These are phyloP conservation scores for Gonioctena quinquepunctata DNA, from an alignment of 1,140 invertebrate species.

Conservation along the genomic window DNA sequence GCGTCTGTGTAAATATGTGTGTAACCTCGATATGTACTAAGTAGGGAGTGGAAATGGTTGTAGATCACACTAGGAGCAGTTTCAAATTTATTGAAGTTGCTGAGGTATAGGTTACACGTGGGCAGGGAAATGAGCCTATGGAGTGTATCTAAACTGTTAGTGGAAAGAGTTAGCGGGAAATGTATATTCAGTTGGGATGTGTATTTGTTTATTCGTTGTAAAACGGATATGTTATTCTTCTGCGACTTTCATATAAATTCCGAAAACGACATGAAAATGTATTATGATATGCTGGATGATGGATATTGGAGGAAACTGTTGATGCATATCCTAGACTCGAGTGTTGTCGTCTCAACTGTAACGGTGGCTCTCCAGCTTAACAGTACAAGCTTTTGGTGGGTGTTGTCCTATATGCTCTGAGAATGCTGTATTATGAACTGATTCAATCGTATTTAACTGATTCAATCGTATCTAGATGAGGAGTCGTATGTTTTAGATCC, in stretches of 20 bases:
- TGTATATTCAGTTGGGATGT: too few relatives aligned
- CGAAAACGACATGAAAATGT: background rate
- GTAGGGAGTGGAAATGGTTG: background rate
- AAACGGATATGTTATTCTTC: background rate
- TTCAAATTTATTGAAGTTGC: background rate
- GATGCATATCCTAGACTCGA: background rate
- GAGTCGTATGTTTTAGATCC: background rate
- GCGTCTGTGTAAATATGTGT: background rate
- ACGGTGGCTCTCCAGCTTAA: slow-evolving; percentile 1
- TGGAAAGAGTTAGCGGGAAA: too few relatives aligned
- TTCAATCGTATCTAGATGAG: background rate
- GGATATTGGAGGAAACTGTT: background rate
- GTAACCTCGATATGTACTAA: background rate
- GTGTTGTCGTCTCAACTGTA: slow-evolving; percentile 13
- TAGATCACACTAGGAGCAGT: background rate
- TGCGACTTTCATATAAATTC: background rate
- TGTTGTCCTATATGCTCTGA: slow-evolving; percentile 16
- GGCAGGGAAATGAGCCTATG: too few relatives aligned
- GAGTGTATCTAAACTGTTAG: too few relatives aligned
- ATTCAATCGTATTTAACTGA: background rate
- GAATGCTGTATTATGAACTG: slow-evolving; percentile 7
- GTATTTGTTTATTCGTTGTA: background rate
- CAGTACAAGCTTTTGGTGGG: slow-evolving; percentile 7
- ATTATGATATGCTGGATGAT: background rate
- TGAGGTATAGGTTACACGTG: too few relatives aligned